phyloP scores from a whole-genome alignment of 2,888 invertebrate species.

The Chrysolina oricalcia region DNA sequence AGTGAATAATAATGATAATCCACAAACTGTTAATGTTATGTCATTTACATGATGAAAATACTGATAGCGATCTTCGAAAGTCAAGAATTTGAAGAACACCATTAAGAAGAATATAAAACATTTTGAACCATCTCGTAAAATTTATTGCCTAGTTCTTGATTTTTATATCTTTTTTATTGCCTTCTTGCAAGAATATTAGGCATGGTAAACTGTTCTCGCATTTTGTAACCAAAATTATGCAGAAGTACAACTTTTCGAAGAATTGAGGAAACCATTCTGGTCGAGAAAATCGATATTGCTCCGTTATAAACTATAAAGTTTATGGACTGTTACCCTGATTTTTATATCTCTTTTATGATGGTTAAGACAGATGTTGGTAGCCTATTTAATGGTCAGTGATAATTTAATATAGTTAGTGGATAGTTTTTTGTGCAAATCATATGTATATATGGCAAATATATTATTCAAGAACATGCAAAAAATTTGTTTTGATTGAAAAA shows the following conservation, averaged over 20 bases:
- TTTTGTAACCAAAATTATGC: constrained; percentile 39
- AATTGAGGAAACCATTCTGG: constrained; percentile 23
- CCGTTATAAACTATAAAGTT: constrained; percentile 43
- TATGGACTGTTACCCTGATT: constrained; percentile 48
- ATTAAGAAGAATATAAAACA: constrained; percentile 26
- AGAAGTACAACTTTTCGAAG: constrained; percentile 38
- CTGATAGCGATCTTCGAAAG: constrained; percentile 17
- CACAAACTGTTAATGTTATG: constrained; percentile 18
- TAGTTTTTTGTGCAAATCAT: not conserved
- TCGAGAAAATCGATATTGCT: constrained; percentile 38
- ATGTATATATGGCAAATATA: not conserved
- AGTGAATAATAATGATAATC: constrained; percentile 5
- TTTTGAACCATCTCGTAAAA: constrained; percentile 12
- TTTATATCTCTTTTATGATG: constrained; percentile 51
- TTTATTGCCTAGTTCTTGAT: constrained; percentile 27
- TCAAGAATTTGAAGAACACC: constrained; percentile 22
- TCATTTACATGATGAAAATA: constrained; percentile 25
- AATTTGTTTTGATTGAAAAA: too few species aligned
- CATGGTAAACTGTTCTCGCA: constrained; percentile 36
- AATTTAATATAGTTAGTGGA: constrained; percentile 4
- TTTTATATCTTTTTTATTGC: constrained; percentile 48
- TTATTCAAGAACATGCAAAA: too few species aligned
- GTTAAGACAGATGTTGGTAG: constrained; percentile 47
- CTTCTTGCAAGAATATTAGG: constrained; percentile 42
- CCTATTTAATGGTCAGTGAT: constrained; percentile 49